Conservation (phyloP, 1,140 invertebrate genomes). For the Pygmarrhopalites habei region DNA sequence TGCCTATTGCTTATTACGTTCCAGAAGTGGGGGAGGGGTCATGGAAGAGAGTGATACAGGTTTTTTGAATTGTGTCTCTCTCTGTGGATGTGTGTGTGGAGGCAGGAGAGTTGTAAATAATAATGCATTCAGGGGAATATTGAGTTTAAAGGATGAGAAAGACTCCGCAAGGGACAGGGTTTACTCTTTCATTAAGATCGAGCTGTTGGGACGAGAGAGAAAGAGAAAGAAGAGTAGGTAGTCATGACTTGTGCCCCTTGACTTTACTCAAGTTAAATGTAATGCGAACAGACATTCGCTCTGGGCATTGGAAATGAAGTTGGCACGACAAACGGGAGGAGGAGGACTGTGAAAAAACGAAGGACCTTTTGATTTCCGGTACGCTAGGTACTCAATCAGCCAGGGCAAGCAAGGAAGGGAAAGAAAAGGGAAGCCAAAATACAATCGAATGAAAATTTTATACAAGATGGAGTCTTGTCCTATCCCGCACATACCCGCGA, state of each 20-base stretch:
- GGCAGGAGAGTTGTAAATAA: too few species aligned
- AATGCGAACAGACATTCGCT: background rate
- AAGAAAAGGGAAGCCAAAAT: slow-evolving; percentile 15
- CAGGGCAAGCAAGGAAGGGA: slow-evolving; percentile 7
- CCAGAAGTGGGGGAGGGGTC: too few species aligned
- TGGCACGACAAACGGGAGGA: background rate
- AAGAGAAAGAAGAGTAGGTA: slow-evolving; percentile 8
- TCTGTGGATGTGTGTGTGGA: too few species aligned
- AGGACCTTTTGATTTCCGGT: slow-evolving; percentile 33
- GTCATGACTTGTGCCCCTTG: too few species aligned
- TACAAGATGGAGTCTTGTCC: slow-evolving; percentile 10
- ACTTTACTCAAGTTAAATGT: slow-evolving; percentile 30
- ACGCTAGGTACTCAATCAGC: slow-evolving; percentile 30
- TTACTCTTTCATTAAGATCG: too few species aligned
- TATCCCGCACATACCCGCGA: too few species aligned
- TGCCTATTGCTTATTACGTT: too few species aligned
- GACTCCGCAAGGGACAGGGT: background rate
- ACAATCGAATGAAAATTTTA: slow-evolving; percentile 21
- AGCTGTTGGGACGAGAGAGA: slow-evolving; percentile 9
- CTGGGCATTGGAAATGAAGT: slow-evolving; percentile 27
- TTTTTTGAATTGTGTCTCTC: too few species aligned
- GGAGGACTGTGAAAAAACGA: background rate
- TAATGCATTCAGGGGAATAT: background rate
- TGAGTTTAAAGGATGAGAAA: slow-evolving; percentile 7
- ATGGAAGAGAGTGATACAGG: too few species aligned